phyloP scores from a whole-genome alignment of 1,140 invertebrate genomes.

The Macrosteles quadrilineatus region DNA sequence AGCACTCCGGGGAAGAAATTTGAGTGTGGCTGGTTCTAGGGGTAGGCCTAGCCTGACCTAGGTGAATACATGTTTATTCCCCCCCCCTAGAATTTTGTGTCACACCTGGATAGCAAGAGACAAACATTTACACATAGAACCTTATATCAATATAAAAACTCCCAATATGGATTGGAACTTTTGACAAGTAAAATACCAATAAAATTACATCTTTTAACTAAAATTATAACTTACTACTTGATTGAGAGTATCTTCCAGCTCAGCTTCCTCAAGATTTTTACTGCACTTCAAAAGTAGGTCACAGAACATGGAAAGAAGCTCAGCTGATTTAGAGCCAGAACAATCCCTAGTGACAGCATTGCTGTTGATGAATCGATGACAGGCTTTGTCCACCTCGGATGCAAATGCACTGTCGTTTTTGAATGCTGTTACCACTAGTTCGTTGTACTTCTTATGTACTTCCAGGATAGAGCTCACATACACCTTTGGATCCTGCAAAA shows the following conservation, averaged over 20 bases:
- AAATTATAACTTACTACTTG: conserved; percentile 75
- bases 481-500: conserved; percentile 83
- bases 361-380: conserved; percentile 95
- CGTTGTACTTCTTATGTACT: conserved; percentile 97
- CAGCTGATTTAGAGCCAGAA: conserved; percentile 92
- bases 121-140: no score
- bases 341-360: conserved; percentile 89
- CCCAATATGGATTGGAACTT: no score
- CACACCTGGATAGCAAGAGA: no score
- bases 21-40: no score
- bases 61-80: no score
- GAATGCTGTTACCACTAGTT: conserved; percentile 90
- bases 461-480: conserved; percentile 97
- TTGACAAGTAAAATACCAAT: no score
- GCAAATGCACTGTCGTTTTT: conserved; percentile 97
- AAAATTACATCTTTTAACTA: no score
- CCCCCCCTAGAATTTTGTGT: no score
- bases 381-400: conserved; percentile 95
- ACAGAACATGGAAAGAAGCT: conserved; percentile 96
- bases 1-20: no score
- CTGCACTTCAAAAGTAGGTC: conserved; percentile 95
- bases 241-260: conserved; percentile 97
- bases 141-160: no score
- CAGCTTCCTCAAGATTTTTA: conserved; percentile 98
- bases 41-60: no score